These are phyloP conservation scores for Hephaestus fuliginosus DNA, from an alignment of 2,797 vertebrate genomes.

Conservation along the genomic window DNA sequence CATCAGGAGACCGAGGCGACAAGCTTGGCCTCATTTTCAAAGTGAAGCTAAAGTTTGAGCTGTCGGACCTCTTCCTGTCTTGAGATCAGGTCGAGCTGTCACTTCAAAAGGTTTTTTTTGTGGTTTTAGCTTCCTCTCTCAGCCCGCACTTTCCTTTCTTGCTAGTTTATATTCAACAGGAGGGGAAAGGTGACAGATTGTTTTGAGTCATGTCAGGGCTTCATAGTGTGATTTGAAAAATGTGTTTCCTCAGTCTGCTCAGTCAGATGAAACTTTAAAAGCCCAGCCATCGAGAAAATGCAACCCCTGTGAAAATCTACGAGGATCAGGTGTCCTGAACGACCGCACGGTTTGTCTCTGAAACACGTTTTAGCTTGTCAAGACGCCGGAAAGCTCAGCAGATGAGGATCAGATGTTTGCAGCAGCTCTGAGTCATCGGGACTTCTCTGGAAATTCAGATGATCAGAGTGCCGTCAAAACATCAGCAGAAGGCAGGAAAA, in stretches of 20 bases:
- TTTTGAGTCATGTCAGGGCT: background rate
- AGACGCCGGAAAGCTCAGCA: background rate
- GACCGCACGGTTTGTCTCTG: background rate
- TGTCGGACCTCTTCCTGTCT: background rate
- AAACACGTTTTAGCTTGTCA: background rate
- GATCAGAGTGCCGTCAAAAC: background rate
- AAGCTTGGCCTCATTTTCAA: background rate
- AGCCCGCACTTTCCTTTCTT: background rate
- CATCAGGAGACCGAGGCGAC: background rate
- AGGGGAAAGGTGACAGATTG: background rate
- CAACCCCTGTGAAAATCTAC: background rate
- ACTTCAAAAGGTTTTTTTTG: background rate
- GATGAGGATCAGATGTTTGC: constrained; percentile 29
- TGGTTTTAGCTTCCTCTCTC: constrained; percentile 10
- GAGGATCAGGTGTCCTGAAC: background rate
- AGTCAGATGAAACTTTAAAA: background rate
- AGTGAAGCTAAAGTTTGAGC: background rate
- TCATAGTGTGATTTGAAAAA: background rate
- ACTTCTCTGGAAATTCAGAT: constrained; percentile 38
- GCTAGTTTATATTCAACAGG: background rate
- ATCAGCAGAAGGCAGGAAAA: constrained; percentile 1
- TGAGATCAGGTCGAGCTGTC: background rate
- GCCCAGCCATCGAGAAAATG: background rate
- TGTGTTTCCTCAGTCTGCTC: background rate
- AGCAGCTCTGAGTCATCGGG: constrained; percentile 31